Evolutionary conservation across 2,113 vertebrate species (phyloP).

Genomic region (Poecilia latipinna): DNA sequence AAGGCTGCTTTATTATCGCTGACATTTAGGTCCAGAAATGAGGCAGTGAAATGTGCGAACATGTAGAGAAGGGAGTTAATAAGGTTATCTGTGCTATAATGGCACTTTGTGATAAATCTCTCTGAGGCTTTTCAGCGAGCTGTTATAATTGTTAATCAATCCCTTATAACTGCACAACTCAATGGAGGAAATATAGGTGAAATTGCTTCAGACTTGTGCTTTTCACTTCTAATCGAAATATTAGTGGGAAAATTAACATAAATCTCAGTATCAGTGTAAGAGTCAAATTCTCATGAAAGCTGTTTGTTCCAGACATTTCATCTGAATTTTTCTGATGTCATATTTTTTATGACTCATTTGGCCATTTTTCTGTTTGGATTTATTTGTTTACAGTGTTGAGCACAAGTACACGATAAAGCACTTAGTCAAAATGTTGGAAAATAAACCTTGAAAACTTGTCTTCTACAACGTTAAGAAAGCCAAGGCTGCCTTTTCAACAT

Average conservation of each 20-base stretch:
- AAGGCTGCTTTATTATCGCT: slow-evolving; percentile 17
- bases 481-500: slow-evolving; percentile 11
- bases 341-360: neutral
- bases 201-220: neutral
- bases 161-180: neutral
- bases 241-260: neutral
- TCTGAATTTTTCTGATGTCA: neutral
- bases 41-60: neutral
- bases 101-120: slow-evolving; percentile 31
- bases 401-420: neutral
- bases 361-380: neutral
- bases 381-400: neutral
- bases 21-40: slow-evolving; percentile 2
- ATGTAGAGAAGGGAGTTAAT: slow-evolving; percentile 33
- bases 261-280: slow-evolving; percentile 4
- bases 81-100: slow-evolving; percentile 13
- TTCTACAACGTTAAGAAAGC: slow-evolving; percentile 23
- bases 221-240: slow-evolving; percentile 7
- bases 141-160: slow-evolving; percentile 47
- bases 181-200: neutral
- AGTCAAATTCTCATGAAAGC: neutral
- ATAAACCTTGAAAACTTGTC: neutral
- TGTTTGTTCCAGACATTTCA: neutral
- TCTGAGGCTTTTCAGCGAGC: slow-evolving; percentile 18
- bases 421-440: slow-evolving; percentile 1